phyloP scores from a whole-genome alignment of 1,140 invertebrate species.

The Globodera rostochiensis region DNA sequence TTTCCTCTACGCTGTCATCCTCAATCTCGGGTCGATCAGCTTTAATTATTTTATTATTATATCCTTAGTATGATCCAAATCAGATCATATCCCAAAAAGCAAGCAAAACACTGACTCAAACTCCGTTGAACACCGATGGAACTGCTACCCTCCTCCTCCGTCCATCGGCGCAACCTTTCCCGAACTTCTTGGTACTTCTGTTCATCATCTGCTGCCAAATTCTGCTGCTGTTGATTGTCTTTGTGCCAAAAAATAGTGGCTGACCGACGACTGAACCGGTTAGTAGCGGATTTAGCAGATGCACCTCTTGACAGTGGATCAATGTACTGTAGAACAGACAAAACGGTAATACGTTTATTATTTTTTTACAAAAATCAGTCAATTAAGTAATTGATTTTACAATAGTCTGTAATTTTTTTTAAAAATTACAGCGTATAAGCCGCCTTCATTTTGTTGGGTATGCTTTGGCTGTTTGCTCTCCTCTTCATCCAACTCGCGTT shows the following conservation, averaged over 20 bases:
- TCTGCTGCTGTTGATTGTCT: neutral
- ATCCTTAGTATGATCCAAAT: neutral
- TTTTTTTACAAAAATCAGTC: conserved; percentile 8
- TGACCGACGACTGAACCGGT: neutral
- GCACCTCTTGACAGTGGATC: conserved; percentile 52
- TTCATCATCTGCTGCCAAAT: neutral
- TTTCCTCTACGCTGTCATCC: neutral
- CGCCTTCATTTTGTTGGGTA: conserved; percentile 17
- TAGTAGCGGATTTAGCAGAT: conserved; percentile 44
- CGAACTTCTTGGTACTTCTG: conserved; percentile 14
- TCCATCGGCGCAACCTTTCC: conserved; percentile 3
- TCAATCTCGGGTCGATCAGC: conserved; percentile 11
- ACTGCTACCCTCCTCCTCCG: neutral
- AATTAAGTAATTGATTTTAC: neutral
- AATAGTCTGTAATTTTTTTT: too few species aligned
- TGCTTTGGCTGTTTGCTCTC: conserved; percentile 42
- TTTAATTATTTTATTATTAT: neutral
- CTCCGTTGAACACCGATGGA: conserved; percentile 7
- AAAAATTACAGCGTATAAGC: neutral
- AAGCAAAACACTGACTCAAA: neutral
- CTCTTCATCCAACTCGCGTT: conserved; percentile 39
- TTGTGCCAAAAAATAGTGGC: neutral
- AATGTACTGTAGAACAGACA: conserved; percentile 49
- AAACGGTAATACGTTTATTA: too few species aligned
- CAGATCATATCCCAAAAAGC: neutral